These are phyloP conservation scores for Plemyria rubiginata DNA, from an alignment of 2,888 invertebrate genomes.

Conservation along the genomic window DNA sequence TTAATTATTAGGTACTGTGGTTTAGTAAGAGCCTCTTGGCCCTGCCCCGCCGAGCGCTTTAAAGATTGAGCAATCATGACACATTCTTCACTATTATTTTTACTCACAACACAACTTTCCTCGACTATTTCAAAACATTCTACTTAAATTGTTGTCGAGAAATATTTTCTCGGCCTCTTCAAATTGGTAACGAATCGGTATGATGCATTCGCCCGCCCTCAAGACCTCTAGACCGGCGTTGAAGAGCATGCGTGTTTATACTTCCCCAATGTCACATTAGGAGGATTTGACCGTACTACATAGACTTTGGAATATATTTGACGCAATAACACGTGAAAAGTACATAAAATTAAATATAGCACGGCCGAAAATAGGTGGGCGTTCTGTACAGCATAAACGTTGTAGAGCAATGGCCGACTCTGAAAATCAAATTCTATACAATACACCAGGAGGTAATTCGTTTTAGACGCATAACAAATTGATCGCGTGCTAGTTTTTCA, in stretches of 20 bases:
- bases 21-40: conserved; percentile 29
- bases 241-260: conserved; percentile 50
- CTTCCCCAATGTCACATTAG: conserved; percentile 56
- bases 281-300: conserved; percentile 48
- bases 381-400: conserved; percentile 49
- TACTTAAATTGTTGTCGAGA: conserved; percentile 7
- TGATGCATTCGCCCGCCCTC: conserved; percentile 20
- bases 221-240: conserved; percentile 47
- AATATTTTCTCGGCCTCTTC: conserved; percentile 5
- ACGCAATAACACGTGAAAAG: conserved; percentile 61
- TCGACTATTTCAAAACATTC: conserved; percentile 14
- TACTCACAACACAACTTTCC: conserved; percentile 26
- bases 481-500: conserved; percentile 17
- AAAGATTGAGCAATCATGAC: conserved; percentile 35
- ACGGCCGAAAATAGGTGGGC: conserved; percentile 74
- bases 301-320: conserved; percentile 50
- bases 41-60: conserved; percentile 30
- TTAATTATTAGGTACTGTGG: conserved; percentile 33
- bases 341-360: conserved; percentile 66
- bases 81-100: conserved; percentile 25
- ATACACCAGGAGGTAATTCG: conserved; percentile 8
- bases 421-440: conserved; percentile 53
- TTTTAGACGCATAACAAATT: background rate
- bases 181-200: conserved; percentile 8
- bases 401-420: conserved; percentile 67